Evolutionary conservation across 2,888 invertebrate species (phyloP), one percentile per base, ranked within the genome.

Genomic region (Graphium colonna): DNA sequence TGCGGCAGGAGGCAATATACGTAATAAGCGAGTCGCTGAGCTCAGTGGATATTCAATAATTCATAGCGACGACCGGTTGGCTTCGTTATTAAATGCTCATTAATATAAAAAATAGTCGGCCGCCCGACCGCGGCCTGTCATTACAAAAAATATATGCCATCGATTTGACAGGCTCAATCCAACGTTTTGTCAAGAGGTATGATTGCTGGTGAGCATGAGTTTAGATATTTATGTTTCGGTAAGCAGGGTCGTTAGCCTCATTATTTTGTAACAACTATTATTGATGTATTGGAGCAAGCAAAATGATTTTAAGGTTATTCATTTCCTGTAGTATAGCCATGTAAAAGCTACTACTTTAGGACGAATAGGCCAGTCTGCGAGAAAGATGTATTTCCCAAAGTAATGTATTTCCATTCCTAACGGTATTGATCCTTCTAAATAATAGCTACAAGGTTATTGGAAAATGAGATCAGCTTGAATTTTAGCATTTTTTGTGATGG

Each of bases 41-140:
- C 26, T 26, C 16, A 16, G 15, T 48, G 16, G 28, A 48, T 40
- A 40, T 28, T 48, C 28, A 48, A 48, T 48, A 48, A 48, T 48
- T 48, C 40, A 48, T 48, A 13, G 15, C 18, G 13, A 21, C 21
- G 47, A 38, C 47, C 47, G 48, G 48, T 48, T 15, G 28, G n/a
- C 31, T 36, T 40, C 31, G n/a, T 17, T 48, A 41, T 48, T 41
- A 40, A 41, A 48, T 28, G 40, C 41, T 16, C 48, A 31, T 48
- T 40, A 28, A 48, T 41, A 48, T 48, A 48, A 40, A 31, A 41
- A 48, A 41, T 48, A 13, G n/a, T 10, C 48, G 28, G 17, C 21
- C 40, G 40, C 17, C 26, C 48, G 38, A 12, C 40, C 16, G 16
- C 40, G 8, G 43, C 43, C 26, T 7, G 36, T 36, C 36, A 36